Conservation (phyloP, 2,888 invertebrate species). For the Tuberolachnus salignus region DNA sequence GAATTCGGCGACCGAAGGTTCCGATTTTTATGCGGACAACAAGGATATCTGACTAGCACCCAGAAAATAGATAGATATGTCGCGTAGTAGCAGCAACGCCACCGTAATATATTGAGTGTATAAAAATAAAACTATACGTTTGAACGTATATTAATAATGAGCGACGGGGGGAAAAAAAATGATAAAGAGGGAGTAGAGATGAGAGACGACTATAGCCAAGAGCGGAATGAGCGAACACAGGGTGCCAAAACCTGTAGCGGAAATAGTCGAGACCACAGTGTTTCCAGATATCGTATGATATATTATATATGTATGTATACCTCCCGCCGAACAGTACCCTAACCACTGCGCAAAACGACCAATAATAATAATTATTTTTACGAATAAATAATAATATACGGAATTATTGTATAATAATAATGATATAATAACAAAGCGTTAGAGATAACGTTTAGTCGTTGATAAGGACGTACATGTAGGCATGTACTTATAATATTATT, state of each 20-base stretch:
- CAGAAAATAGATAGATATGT: neutral
- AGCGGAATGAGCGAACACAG: conserved; percentile 4
- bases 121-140: conserved; percentile 39
- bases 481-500: too few species aligned
- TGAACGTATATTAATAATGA: conserved; percentile 4
- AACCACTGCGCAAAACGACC: neutral
- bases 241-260: conserved; percentile 53
- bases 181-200: conserved; percentile 28
- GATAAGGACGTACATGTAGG: too few species aligned
- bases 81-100: neutral
- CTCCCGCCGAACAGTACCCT: neutral
- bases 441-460: too few species aligned
- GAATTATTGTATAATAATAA: too few species aligned
- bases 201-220: conserved; percentile 6
- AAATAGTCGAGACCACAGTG: conserved; percentile 31
- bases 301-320: too few species aligned
- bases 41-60: neutral
- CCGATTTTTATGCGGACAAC: neutral
- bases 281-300: conserved; percentile 39
- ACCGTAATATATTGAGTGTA: neutral
- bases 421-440: too few species aligned
- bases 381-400: too few species aligned
- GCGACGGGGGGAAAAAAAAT: neutral
- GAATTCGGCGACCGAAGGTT: neutral
- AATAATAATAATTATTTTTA: conserved; percentile 4